Percentiles rank a stretch among this genome's conserved stretches.
phyloP scores from a whole-genome alignment of 2,113 vertebrate species.

The Centropristis striata region DNA sequence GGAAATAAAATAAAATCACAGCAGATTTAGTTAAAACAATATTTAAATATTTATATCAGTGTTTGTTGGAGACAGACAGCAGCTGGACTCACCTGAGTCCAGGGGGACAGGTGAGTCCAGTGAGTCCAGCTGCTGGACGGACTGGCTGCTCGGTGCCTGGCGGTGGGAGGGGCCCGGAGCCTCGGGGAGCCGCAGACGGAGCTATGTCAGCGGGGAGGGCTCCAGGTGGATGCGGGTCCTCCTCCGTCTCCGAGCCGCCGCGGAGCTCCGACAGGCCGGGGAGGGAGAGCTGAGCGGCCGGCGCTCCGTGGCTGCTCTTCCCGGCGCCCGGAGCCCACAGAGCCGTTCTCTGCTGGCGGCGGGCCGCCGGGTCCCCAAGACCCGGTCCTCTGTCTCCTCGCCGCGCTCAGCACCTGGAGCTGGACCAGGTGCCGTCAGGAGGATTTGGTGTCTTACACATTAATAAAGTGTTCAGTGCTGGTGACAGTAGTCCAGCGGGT shows the following conservation, averaged over 20 bases:
- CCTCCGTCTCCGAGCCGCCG: constrained; percentile 8
- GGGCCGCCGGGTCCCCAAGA: constrained; percentile 24
- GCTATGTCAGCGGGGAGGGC: constrained; percentile 29
- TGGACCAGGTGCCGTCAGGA: constrained; percentile 29
- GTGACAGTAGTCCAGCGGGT: background rate
- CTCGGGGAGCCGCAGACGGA: background rate
- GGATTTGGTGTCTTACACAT: too few relatives aligned
- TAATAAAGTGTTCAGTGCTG: too few relatives aligned
- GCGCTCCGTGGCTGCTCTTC: background rate
- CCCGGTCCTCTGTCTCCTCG: constrained; percentile 14
- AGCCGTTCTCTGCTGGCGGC: constrained; percentile 6
- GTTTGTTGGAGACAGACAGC: background rate
- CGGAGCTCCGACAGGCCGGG: background rate
- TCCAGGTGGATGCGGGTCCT: constrained; percentile 45
- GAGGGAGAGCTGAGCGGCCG: background rate
- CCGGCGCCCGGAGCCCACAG: background rate
- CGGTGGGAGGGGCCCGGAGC: constrained; percentile 11
- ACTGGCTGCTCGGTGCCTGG: background rate
- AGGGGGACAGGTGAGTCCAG: constrained; percentile 19
- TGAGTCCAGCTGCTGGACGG: background rate
- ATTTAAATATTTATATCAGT: too few relatives aligned
- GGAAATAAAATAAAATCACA: background rate
- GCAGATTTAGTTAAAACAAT: background rate
- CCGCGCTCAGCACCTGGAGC: constrained; percentile 45
- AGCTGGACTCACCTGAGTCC: constrained; percentile 1